A percentile compares a stretch with the other conserved stretches of the same genome.
Conservation (phyloP, 2,797 vertebrate species). For the Nannoperca obscura region DNA sequence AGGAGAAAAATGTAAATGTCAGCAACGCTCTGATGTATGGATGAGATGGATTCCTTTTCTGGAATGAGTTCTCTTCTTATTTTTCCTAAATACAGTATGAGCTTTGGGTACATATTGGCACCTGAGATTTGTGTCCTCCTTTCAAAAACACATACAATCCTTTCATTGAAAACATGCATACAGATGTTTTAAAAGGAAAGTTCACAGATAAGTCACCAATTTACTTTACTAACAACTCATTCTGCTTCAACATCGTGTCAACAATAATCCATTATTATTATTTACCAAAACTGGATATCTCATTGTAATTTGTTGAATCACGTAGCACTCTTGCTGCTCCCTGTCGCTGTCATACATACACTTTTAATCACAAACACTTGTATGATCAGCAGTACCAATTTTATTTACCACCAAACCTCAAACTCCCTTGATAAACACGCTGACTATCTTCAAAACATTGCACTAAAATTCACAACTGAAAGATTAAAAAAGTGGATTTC, state of each 20-base stretch:
- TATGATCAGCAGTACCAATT: not conserved
- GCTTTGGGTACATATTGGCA: not conserved
- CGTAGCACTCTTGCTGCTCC: not conserved
- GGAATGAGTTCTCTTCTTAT: not conserved
- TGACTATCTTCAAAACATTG: not conserved
- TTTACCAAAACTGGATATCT: not conserved
- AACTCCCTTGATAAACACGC: slow-evolving; percentile 12
- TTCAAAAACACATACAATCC: slow-evolving; percentile 3
- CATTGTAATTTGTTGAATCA: not conserved
- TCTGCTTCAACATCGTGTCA: not conserved
- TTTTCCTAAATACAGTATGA: slow-evolving; percentile 7
- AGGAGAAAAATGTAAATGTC: slow-evolving; percentile 59
- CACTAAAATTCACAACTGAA: slow-evolving; percentile 10
- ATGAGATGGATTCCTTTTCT: slow-evolving; percentile 28
- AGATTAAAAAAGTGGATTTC: slow-evolving; percentile 38
- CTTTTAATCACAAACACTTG: no score
- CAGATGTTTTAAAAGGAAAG: not conserved
- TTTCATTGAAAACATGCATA: not conserved
- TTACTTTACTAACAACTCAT: not conserved
- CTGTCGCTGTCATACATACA: not conserved
- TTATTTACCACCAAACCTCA: not conserved
- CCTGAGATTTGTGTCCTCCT: not conserved
- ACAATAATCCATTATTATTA: not conserved
- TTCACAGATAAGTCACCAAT: not conserved
- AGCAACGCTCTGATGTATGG: slow-evolving; percentile 23